Percentiles rank a stretch among this genome's conserved stretches.
These are phyloP conservation scores for Dryocosmus kuriphilus DNA, from an alignment of 2,888 invertebrate genomes.

Conservation along the genomic window DNA sequence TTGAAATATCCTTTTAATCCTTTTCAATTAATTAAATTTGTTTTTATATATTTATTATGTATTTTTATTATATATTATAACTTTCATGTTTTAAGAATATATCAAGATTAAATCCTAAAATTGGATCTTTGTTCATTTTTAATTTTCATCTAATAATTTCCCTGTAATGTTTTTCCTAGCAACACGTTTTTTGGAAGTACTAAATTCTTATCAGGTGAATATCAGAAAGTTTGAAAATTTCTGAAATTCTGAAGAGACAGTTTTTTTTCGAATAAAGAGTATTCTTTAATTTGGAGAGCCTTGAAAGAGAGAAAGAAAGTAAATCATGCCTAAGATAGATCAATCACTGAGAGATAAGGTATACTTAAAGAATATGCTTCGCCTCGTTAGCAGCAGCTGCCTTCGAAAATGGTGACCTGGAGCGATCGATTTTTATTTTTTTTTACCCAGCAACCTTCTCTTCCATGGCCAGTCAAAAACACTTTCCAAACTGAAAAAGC, in stretches of 20 bases:
- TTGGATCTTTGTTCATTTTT: no score
- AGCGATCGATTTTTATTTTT: conserved; percentile 18
- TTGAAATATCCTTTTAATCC: no score
- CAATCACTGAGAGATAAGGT: conserved; percentile 29
- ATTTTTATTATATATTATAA: no score
- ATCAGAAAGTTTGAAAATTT: background rate
- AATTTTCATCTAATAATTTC: no score
- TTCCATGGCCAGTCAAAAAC: background rate
- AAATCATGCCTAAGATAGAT: conserved; percentile 7
- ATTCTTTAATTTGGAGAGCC: conserved; percentile 5
- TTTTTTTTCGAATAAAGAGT: background rate
- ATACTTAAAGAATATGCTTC: conserved; percentile 34
- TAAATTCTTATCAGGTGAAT: background rate
- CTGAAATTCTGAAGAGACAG: background rate
- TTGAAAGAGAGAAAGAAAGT: conserved; percentile 7
- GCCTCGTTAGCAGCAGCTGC: conserved; percentile 38
- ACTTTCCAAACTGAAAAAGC: background rate
- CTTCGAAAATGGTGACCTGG: conserved; percentile 28
- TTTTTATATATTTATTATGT: no score
- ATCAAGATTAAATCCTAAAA: no score
- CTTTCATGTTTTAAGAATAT: no score
- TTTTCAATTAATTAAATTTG: no score
- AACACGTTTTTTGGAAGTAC: no score
- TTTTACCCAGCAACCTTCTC: background rate
- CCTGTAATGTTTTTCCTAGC: no score